These are phyloP conservation scores for Zaprionus bogoriensis DNA, from an alignment of 2,888 invertebrate species.

Conservation along the genomic window DNA sequence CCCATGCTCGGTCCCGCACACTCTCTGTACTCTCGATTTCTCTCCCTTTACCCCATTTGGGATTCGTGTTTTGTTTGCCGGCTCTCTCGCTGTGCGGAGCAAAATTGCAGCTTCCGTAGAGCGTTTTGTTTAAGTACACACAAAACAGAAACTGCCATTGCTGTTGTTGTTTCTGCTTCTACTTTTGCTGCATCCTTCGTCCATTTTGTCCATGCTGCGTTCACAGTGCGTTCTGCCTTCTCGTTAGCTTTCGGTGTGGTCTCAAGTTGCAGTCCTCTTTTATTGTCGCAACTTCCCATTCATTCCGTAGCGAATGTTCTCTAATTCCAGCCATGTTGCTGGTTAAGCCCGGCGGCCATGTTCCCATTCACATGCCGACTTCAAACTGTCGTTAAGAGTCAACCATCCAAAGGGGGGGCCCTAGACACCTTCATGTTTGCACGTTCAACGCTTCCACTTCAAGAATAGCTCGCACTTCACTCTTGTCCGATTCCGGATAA, in stretches of 20 bases:
- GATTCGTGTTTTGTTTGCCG: conserved; percentile 12
- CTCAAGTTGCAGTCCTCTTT: conserved; percentile 6
- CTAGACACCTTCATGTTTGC: conserved; percentile 4
- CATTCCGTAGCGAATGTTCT: not conserved
- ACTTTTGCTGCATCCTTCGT: not conserved
- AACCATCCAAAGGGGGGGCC: not conserved
- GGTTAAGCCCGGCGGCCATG: not conserved
- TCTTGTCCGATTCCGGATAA: not conserved
- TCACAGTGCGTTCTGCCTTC: conserved; percentile 13
- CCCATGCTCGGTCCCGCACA: conserved; percentile 1
- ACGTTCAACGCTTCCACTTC: not conserved
- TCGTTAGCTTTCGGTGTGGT: conserved; percentile 6
- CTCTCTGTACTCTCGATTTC: conserved; percentile 19
- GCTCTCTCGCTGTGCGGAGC: not conserved
- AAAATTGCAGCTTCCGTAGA: conserved; percentile 21
- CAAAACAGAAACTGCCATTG: conserved; percentile 19
- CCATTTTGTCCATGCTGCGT: conserved; percentile 4
- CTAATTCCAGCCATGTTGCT: conserved; percentile 9
- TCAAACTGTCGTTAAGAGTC: not conserved
- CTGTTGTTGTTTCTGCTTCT: too few species aligned
- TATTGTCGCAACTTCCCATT: conserved; percentile 3
- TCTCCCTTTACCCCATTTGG: not conserved
- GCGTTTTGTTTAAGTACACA: conserved; percentile 19
- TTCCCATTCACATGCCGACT: not conserved
- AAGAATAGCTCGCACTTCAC: not conserved